Evolutionary conservation across 2,888 invertebrate species (phyloP), one percentile per base, ranked within the genome.

Genomic region (Gasteruption jaculator): DNA sequence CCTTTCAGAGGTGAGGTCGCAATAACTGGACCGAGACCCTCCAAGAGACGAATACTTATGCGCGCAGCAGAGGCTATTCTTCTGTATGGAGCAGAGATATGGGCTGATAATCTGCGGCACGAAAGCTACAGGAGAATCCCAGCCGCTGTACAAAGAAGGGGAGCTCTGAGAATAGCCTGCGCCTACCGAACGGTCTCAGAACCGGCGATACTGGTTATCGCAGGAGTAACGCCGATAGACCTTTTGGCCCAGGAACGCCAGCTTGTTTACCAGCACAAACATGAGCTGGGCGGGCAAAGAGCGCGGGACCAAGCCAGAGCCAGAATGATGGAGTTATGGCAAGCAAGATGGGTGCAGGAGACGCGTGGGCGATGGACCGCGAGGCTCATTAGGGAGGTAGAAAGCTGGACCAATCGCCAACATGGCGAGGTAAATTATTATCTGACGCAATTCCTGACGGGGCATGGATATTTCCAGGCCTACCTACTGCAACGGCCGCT

Each of bases 171-270:
- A n/a, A 32, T 48, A 6, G 30, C 44, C 4, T 43, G 43, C 21
- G 45, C 48, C 3, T 56, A 54, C 26, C 38, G 48, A 6, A 54
- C 52, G 3, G 52, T 57, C 2, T 53, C 52, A 6, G 47, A 49
- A 15, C 37, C 46, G 4, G 50, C 51, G 2, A 35, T 46, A 14
- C 39, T 47, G 18, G 49, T 52, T n/a, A 43, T 55, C 5, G 48
- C 49, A 4, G 43, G 46, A 7, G 43, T 41, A 11, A 39, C 43
- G 4, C 51, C 52, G 6, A 48, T 54, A 32, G 40, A 45, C 38
- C 33, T 48, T 5, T 43, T 54, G 2, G 48, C 45, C 12, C 24
- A 11, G 15, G 45, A 52, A n/a, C 20, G 29, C 15, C 27, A 29
- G 31, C 12, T 26, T 8, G n/a, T 21, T 19, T 40, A 45, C 22